phyloP scores from a whole-genome alignment of 2,113 vertebrate species.

The Cyphomyrus discorhynchus region DNA sequence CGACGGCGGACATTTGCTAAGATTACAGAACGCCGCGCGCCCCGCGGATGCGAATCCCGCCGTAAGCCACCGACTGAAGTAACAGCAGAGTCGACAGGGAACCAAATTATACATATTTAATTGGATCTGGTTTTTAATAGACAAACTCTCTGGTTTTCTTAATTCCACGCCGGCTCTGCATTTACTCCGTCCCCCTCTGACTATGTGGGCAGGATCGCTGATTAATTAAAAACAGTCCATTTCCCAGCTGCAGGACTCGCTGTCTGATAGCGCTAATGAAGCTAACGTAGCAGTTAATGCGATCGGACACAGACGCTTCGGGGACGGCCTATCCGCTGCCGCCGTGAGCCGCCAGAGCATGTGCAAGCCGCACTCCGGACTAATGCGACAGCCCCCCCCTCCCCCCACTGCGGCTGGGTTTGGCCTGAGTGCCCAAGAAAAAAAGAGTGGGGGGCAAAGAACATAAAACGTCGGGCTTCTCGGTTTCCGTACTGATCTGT shows the following conservation, averaged over 20 bases:
- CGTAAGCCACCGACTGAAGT: not conserved
- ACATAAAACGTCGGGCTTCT: not conserved
- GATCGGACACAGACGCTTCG: constrained; percentile 69
- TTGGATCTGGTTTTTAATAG: constrained; percentile 6
- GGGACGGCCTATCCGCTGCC: constrained; percentile 49
- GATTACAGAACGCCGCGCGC: not conserved
- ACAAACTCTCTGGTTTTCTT: not conserved
- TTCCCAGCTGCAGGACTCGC: constrained; percentile 64
- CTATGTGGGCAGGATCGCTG: constrained; percentile 50
- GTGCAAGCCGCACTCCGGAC: constrained; percentile 46
- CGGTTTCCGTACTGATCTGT: not conserved
- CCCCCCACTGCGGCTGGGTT: constrained; percentile 7
- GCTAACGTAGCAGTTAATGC: constrained; percentile 74
- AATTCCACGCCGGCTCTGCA: not conserved
- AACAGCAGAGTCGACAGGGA: not conserved
- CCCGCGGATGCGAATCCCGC: not conserved
- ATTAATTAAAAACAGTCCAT: constrained; percentile 65
- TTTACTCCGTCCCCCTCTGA: constrained; percentile 50
- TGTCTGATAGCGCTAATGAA: constrained; percentile 72
- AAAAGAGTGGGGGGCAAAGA: not conserved
- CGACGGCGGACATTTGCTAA: not conserved
- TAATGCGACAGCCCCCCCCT: constrained; percentile 36
- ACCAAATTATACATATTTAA: constrained; percentile 6
- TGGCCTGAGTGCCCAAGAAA: not conserved
- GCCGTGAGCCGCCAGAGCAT: not conserved